These are phyloP conservation scores for Delichon dasypus DNA, from an alignment of 2,797 vertebrate species.

Conservation along the genomic window DNA sequence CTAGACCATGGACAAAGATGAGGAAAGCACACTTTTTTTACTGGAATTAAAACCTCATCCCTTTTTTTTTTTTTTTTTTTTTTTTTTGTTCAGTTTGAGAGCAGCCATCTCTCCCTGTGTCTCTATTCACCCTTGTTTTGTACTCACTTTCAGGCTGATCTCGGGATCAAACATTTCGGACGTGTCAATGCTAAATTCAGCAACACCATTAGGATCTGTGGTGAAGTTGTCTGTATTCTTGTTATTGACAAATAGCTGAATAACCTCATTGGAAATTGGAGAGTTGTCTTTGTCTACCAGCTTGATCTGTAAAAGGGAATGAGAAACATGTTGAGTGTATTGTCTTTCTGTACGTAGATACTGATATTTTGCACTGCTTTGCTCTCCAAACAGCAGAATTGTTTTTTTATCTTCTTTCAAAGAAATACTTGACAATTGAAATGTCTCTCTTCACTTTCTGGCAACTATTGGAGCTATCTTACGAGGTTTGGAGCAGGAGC, in stretches of 20 bases:
- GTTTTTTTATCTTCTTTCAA: neutral
- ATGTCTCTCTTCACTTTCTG: neutral
- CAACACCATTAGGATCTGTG: conserved; percentile 76
- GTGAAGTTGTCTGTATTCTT: conserved; percentile 63
- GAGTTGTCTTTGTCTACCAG: conserved; percentile 65
- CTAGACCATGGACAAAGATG: neutral
- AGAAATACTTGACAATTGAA: neutral
- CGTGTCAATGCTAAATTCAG: conserved; percentile 80
- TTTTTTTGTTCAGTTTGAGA: neutral
- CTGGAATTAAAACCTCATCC: neutral
- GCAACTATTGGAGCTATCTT: neutral
- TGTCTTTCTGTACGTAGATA: neutral
- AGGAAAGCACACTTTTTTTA: neutral
- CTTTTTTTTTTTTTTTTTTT: neutral
- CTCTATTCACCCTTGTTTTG: neutral
- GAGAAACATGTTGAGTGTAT: fast-evolving
- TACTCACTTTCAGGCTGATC: conserved; percentile 76
- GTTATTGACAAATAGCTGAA: conserved; percentile 72
- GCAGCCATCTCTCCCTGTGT: neutral
- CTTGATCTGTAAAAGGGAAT: conserved; percentile 75
- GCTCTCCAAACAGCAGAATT: neutral
- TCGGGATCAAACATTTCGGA: conserved; percentile 55
- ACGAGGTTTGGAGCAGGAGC: neutral
- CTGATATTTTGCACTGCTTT: neutral
- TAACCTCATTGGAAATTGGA: conserved; percentile 65